Base-by-base conservation (phyloP, 2,888 invertebrate species). In the Ophioninae sp. region DNA sequence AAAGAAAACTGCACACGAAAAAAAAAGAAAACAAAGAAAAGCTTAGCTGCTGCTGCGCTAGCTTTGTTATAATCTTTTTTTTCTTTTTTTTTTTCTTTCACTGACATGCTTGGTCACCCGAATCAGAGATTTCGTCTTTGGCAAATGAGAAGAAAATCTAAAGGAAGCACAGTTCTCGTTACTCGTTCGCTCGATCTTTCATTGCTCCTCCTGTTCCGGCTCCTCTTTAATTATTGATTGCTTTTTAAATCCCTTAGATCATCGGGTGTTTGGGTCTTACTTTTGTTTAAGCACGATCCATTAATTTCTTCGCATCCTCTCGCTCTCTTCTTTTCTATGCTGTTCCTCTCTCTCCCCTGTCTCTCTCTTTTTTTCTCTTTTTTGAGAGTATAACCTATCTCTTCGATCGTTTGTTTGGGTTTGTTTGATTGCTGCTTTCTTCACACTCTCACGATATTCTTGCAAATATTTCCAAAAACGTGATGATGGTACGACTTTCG, bases 1-100 rank as follows among this genome's bases (percentile, higher is more conserved):
- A 82, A 65, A 65, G 63, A 79, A 82, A 77, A 82, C 71, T 30
- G 67, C 37, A 71, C 64, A 58, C 39, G 10, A 64, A 67, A 65
- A 41, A 65, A 61, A 74, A 63, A 22, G 72, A 74, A 67, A 68
- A 23, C 59, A 67, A 82, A 74, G 63, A 81, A 71, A 88, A 91
- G 92, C 91, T 92, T 92, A 90, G 89, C 89, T 84, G 89, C 88
- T 90, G 87, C 87, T 86, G 87, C 87, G 88, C 87, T 88, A 85
- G 79, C 63, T 81, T 72, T 77, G 71, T 74, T 65, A 3, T 30
- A 30, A 30, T 30, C 67, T 64, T 84, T 80, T 20, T 67, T 65
- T 37, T 59, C 13, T 20, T 30, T 69, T 56, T 67, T 41, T 10
- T 67, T 79, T 41, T 67, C 9, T 67, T 10, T 67, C 77, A 65